These are phyloP conservation scores for Spilosoma lubricipeda DNA, from an alignment of 2,888 invertebrate genomes.

Conservation along the genomic window DNA sequence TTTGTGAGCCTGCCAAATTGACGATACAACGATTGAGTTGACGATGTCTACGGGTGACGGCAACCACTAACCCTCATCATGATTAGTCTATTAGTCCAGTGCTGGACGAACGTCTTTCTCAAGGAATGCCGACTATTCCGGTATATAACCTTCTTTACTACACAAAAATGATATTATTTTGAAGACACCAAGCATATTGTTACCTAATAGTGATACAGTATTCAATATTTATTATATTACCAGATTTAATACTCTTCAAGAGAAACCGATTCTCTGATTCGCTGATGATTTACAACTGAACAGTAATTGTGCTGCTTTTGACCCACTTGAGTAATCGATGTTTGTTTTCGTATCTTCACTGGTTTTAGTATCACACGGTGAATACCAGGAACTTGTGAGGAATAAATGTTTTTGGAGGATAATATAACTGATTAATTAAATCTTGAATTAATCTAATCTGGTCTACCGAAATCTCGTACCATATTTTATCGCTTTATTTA, in stretches of 20 bases:
- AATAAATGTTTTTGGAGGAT: neutral
- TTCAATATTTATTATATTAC: neutral
- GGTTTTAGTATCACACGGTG: neutral
- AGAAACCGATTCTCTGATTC: slow-evolving; percentile 23
- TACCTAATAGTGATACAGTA: slow-evolving; percentile 7
- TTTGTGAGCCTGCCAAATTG: neutral
- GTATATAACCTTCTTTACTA: no score
- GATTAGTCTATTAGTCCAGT: no score
- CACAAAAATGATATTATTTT: no score
- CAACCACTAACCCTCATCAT: neutral
- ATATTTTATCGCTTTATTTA: no score
- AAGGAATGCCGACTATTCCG: no score
- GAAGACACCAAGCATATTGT: no score
- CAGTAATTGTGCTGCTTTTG: slow-evolving; percentile 15
- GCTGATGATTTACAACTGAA: slow-evolving; percentile 35
- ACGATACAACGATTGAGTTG: no score
- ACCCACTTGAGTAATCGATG: slow-evolving; percentile 28
- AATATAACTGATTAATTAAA: no score
- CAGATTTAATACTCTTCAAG: neutral
- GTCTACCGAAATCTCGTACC: no score
- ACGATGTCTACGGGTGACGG: neutral
- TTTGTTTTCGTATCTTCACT: slow-evolving; percentile 1
- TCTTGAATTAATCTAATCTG: no score
- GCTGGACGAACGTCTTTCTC: no score
- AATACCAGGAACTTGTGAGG: neutral